Evolutionary conservation across 2,888 invertebrate genomes (phyloP), one percentile per base, ranked within the genome.

Genomic region (Xestia ashworthii): DNA sequence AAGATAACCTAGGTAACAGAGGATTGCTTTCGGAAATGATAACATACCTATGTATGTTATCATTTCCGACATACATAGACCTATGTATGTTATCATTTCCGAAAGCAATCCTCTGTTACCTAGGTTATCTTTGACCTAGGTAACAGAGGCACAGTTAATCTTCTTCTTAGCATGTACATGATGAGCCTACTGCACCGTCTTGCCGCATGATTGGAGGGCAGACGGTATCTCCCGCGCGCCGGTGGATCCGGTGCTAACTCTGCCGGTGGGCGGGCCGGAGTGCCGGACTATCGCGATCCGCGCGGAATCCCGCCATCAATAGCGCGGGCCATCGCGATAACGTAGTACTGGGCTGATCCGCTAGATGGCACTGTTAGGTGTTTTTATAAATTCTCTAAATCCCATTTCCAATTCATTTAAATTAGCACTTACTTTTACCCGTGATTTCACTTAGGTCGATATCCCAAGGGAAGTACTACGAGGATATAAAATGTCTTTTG

Each of bases 241-340:
- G 69, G 83, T 62, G 86, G 65, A 75, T 71, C 86, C 78, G 83
- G 86, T 60, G 64, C 74, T 83, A 83, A 86, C 72, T 86, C 78
- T 68, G 76, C 68, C 60, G 55, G 84, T 55, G 74, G 84, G 81
- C 74, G 84, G 80, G 58, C 48, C 48, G 73, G 66, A 44, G n/a
- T 16, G 68, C 62, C 44, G 25, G 22, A 50, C 73, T 85, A 85
- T 81, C 85, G 46, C 70, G 76, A 75, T 67, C 32, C 53, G 58
- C 38, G 70, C 67, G 85, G 25, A 74, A 75, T 73, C 73, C 76
- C 71, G n/a, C 82, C 76, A 85, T 83, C 85, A 85, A 83, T 83
- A 83, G 66, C n/a, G 46, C 11, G 60, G n/a, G 50, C 58, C 64
- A 76, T 73, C 76, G 67, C 53, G 71, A 85, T 81, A 58, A 32